Base-by-base conservation (phyloP, 1,140 invertebrate species). In the Leptinotarsa undecemlineata region DNA sequence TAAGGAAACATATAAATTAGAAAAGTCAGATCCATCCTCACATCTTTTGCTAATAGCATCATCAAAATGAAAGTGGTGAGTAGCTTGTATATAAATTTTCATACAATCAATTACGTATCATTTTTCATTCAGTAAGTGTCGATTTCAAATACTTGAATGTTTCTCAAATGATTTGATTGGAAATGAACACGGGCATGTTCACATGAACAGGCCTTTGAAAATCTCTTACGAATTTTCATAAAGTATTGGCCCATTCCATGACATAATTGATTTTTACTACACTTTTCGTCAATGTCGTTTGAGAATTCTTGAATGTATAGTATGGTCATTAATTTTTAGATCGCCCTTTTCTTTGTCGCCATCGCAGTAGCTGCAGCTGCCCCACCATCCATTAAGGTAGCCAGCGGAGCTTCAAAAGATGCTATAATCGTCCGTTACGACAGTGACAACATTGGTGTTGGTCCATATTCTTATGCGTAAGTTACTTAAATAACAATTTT, bases 401-500 rank as follows among this genome's bases (percentile, higher is more conserved):
- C n/a, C 20, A 15, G n/a, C 19, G 67, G 33, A 6, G 23, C 21
- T 47, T 47, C 67, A 5, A 57, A 74, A 1, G 77, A 82, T 8
- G 77, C 82, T 1, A 69, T 80, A 0, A 14, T 85, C 2, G 74
- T 84, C 0, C 82, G 81, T 19, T 84, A 84, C n/a, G 81, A 85
- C 0, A 57, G 77, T 73, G 78, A 85, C 70, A 85, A 85, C 73
- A 82, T 83, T 42, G 84, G 85, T 2, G 0, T 82, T n/a, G 82
- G 79, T 15, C 76, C 74, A 17, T 86, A 85, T 75, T 76, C 79
- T 14, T 86, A 76, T 21, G 80, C 26, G 87, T 89, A 84, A 86
- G 87, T 84, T 33, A 33, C 5, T 33, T 33, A 2, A 11, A 42
- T 83, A 48, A 15, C 17, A 4, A 3, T 57, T 14, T 3, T 20